These are phyloP conservation scores for Andricus quercusramuli DNA, from an alignment of 2,888 invertebrate species.

Conservation along the genomic window DNA sequence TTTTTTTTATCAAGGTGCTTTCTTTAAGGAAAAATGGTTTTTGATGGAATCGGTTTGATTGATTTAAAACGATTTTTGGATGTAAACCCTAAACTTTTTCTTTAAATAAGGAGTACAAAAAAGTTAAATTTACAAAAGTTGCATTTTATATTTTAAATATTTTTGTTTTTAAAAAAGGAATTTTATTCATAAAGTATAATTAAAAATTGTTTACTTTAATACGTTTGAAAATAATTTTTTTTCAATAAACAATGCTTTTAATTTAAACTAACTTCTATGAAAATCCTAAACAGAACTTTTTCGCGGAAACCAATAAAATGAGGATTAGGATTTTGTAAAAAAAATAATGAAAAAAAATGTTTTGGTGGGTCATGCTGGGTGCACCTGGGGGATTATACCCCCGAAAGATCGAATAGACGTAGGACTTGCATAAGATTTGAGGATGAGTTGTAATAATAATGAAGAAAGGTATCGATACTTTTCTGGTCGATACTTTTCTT, in stretches of 20 bases:
- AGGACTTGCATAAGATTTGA: slow-evolving; percentile 9
- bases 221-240: no score
- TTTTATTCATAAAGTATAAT: no score
- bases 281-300: background rate
- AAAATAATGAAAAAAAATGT: slow-evolving; percentile 9
- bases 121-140: no score
- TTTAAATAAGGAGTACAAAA: no score
- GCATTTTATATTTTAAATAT: no score
- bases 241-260: no score
- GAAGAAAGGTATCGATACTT: slow-evolving; percentile 18
- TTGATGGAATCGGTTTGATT: background rate
- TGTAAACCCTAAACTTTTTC: no score
- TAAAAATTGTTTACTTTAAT: no score
- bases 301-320: slow-evolving; percentile 12
- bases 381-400: slow-evolving; percentile 28
- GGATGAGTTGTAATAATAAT: slow-evolving; percentile 31
- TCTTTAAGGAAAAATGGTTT: background rate
- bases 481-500: slow-evolving; percentile 10
- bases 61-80: background rate
- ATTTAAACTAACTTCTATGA: no score
- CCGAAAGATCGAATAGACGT: background rate
- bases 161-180: no score
- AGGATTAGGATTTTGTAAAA: background rate
- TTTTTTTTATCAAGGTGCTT: background rate
- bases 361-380: background rate